Percentiles rank a stretch among this genome's conserved stretches.
Evolutionary conservation across 2,888 invertebrate genomes (phyloP).

Genomic region (Apodemia zela): DNA sequence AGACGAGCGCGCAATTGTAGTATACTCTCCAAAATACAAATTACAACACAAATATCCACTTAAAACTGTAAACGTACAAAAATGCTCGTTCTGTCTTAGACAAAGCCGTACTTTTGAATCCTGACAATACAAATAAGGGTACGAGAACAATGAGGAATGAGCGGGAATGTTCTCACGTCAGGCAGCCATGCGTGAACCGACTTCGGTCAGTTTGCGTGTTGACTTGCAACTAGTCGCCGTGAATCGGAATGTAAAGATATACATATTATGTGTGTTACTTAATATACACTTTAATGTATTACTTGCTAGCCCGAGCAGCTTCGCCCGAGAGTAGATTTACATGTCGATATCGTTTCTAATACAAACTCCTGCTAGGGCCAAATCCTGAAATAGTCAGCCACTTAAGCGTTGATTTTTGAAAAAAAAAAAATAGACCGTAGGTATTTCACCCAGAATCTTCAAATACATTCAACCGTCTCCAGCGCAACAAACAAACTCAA

Average conservation of each 20-base stretch:
- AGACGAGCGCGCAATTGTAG: no score
- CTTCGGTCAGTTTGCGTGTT: constrained; percentile 64
- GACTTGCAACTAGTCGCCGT: constrained; percentile 45
- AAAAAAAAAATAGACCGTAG: no score
- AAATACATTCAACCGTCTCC: no score
- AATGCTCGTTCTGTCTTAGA: constrained; percentile 16
- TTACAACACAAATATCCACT: neutral
- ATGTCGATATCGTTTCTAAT: no score
- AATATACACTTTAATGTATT: neutral
- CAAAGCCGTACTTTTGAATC: constrained; percentile 32
- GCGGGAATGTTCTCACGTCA: constrained; percentile 67
- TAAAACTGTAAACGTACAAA: constrained; percentile 12
- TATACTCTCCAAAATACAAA: no score
- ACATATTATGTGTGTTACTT: neutral
- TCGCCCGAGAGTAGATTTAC: no score
- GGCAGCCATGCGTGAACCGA: constrained; percentile 60
- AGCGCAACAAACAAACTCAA: no score
- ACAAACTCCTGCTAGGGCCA: no score
- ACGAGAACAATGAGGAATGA: constrained; percentile 59
- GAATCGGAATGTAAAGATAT: constrained; percentile 47
- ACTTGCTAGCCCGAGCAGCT: neutral
- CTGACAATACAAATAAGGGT: constrained; percentile 52
- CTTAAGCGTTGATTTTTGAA: no score
- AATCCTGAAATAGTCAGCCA: no score
- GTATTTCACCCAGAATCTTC: no score